Percentiles rank a stretch among this genome's conserved stretches.
Evolutionary conservation across 2,113 vertebrate species (phyloP).

Genomic region (Perccottus glenii): DNA sequence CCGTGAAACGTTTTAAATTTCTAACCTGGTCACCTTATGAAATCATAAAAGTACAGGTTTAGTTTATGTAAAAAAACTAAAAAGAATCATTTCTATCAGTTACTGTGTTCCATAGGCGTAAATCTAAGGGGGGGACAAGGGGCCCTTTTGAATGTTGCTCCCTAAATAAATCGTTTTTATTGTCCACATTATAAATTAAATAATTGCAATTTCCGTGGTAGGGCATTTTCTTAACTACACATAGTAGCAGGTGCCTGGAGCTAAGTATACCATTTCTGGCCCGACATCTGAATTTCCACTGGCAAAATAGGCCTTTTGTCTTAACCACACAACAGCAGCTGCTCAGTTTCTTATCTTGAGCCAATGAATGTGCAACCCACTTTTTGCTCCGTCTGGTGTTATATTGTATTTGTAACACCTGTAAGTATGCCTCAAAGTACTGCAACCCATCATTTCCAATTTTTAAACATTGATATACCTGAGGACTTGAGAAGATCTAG

Average conservation of each 20-base stretch:
- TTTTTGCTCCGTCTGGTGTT: neutral
- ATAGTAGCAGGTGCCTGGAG: conserved; percentile 19
- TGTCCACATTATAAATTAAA: too few relatives aligned
- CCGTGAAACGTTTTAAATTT: neutral
- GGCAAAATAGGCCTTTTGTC: neutral
- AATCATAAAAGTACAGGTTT: neutral
- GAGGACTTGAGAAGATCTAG: conserved; percentile 1
- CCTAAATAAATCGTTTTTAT: too few relatives aligned
- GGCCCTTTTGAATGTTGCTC: too few relatives aligned
- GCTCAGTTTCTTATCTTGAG: conserved; percentile 24
- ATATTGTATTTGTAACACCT: neutral
- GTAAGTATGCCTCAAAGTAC: too few relatives aligned
- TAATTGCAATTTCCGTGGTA: too few relatives aligned
- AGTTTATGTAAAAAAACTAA: too few relatives aligned
- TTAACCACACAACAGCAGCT: conserved; percentile 33
- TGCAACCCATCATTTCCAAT: neutral
- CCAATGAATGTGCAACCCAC: conserved; percentile 4
- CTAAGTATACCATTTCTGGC: neutral
- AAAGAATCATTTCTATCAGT: too few relatives aligned
- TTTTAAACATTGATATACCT: neutral
- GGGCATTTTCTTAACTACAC: neutral
- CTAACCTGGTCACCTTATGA: neutral
- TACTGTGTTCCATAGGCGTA: too few relatives aligned
- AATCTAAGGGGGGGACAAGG: too few relatives aligned
- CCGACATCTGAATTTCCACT: conserved; percentile 5